Conservation (phyloP, 2,888 invertebrate genomes). For the Scaptomyza tumidula region DNA sequence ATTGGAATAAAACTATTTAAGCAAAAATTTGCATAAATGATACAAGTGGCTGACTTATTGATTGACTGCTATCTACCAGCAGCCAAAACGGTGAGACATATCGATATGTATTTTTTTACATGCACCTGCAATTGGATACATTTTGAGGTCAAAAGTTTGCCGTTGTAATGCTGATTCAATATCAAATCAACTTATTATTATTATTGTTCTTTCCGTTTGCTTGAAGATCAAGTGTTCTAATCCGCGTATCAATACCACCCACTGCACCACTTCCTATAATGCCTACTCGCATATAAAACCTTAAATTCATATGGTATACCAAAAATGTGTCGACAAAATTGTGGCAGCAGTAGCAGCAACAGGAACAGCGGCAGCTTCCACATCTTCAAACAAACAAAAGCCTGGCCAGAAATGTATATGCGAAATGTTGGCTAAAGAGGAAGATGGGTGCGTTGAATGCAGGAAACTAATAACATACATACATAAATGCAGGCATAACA, state of each 20-base stretch:
- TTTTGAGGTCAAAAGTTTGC: background rate
- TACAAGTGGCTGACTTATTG: too few species aligned
- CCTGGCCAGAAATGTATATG: conserved; percentile 27
- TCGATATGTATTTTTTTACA: too few species aligned
- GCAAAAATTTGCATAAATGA: too few species aligned
- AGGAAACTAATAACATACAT: conserved; percentile 4
- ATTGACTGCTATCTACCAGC: too few species aligned
- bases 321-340: conserved; percentile 61
- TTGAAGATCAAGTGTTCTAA: conserved; percentile 28
- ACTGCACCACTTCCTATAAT: background rate
- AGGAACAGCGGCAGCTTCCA: conserved; percentile 7
- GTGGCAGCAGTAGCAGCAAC: conserved; percentile 44
- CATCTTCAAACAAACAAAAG: conserved; percentile 38
- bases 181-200: background rate
- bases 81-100: too few species aligned
- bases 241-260: background rate
- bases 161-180: background rate
- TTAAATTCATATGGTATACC: conserved; percentile 66
- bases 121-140: too few species aligned
- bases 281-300: conserved; percentile 23
- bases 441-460: background rate
- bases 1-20: too few species aligned
- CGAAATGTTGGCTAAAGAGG: conserved; percentile 21
- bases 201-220: too few species aligned
- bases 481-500: conserved; percentile 18